Evolutionary conservation across 1,140 invertebrate species (phyloP).

Genomic region (Onthophagus taurus): DNA sequence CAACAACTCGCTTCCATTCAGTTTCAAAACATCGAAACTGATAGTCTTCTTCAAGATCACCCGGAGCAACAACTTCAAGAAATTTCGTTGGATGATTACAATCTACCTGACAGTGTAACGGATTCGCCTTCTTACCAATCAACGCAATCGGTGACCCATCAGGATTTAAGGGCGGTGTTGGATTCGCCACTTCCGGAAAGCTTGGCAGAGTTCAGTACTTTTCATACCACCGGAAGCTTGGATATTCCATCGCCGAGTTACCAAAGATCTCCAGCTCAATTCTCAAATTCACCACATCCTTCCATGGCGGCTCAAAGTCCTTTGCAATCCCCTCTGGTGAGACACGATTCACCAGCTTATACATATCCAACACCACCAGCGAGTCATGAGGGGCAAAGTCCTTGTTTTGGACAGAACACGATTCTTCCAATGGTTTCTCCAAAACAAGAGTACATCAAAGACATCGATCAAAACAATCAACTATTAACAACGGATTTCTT

Average conservation of each 20-base stretch:
- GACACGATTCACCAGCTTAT: constrained; percentile 53
- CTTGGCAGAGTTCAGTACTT: constrained; percentile 70
- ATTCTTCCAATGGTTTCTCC: constrained; percentile 39
- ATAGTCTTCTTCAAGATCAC: constrained; percentile 49
- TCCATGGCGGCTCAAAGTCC: constrained; percentile 43
- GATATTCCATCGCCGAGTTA: constrained; percentile 38
- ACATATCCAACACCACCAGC: constrained; percentile 76
- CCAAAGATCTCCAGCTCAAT: constrained; percentile 35
- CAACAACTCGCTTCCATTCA: constrained; percentile 49
- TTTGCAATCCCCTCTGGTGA: constrained; percentile 51
- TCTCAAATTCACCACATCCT: constrained; percentile 39
- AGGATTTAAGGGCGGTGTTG: constrained; percentile 60
- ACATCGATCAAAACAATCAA: constrained; percentile 49
- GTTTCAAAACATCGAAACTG: constrained; percentile 49
- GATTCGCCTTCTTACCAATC: constrained; percentile 44
- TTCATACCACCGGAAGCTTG: constrained; percentile 45
- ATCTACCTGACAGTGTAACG: constrained; percentile 26
- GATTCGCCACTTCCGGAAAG: constrained; percentile 69
- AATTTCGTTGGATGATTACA: constrained; percentile 56
- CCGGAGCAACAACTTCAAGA: constrained; percentile 56
- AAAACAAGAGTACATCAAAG: constrained; percentile 38
- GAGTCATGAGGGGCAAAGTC: constrained; percentile 67
- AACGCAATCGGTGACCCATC: constrained; percentile 56
- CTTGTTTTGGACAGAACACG: constrained; percentile 41
- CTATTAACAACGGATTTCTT: constrained; percentile 72